These are phyloP conservation scores for Halocynthia aurantium DNA, from an alignment of 23 tunicate genomes.

Conservation along the genomic window DNA sequence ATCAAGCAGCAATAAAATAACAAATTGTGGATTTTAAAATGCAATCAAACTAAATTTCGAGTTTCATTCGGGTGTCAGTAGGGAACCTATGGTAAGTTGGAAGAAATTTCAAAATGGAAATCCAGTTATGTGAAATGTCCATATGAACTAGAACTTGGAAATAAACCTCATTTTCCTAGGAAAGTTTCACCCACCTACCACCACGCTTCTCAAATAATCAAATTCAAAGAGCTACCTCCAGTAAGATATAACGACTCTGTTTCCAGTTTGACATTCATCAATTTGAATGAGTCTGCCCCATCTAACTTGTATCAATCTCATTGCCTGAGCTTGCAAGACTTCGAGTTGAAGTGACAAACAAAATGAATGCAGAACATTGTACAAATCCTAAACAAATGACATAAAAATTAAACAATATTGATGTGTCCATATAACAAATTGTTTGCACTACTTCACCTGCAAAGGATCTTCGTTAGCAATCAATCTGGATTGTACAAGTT, in stretches of 20 bases:
- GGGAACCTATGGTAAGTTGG: no score
- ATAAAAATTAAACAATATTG: not conserved
- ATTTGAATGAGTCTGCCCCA: conserved; percentile 82
- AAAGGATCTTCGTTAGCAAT: conserved; percentile 69
- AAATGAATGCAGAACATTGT: conserved; percentile 78
- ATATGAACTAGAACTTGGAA: no score
- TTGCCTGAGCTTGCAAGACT: conserved; percentile 78
- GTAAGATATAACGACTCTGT: conserved; percentile 66
- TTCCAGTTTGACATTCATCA: conserved; percentile 76
- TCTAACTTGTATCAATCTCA: conserved; percentile 32
- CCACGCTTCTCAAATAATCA: no score
- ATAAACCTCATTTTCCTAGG: no score
- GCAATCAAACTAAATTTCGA: no score
- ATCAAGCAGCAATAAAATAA: no score
- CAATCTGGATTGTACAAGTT: conserved; percentile 81
- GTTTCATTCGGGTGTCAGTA: no score
- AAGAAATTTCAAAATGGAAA: no score
- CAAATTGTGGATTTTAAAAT: no score
- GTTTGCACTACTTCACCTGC: conserved; percentile 3
- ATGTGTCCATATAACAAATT: not conserved
- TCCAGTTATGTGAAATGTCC: no score
- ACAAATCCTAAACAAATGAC: conserved; percentile 30
- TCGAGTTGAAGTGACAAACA: conserved; percentile 85
- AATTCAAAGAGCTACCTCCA: conserved; percentile 41
- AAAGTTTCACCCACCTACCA: no score